Conservation (phyloP, 1,140 invertebrate species). For the Drepana arcuata region DNA sequence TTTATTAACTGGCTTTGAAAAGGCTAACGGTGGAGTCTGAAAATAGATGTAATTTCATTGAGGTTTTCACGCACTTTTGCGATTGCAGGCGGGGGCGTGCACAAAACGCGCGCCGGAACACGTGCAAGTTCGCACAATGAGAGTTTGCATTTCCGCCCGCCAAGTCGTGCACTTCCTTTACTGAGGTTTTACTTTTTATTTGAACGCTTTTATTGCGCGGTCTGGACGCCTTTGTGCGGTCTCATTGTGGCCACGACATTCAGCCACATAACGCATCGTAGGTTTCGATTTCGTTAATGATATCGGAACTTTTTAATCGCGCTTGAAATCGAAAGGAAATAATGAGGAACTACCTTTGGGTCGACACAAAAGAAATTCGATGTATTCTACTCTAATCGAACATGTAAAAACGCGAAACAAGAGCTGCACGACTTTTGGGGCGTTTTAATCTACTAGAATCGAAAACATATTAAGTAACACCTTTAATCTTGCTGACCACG, state of each 20-base stretch:
- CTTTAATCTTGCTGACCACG: conserved; percentile 39
- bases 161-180: conserved; percentile 70
- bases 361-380: conserved; percentile 24
- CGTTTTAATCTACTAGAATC: conserved; percentile 25
- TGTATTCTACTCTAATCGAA: no score
- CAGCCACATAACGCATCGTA: conserved; percentile 58
- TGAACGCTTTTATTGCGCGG: conserved; percentile 50
- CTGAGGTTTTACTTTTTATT: conserved; percentile 68
- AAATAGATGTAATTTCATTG: conserved; percentile 39
- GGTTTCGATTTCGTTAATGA: conserved; percentile 70
- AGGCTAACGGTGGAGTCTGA: conserved; percentile 28
- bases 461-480: conserved; percentile 40
- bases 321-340: conserved; percentile 62
- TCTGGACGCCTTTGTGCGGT: conserved; percentile 54
- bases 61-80: conserved; percentile 40
- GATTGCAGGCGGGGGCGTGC: conserved; percentile 38
- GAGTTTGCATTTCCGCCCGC: conserved; percentile 69
- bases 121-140: conserved; percentile 67
- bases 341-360: conserved; percentile 14
- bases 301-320: conserved; percentile 57
- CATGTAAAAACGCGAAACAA: conserved; percentile 6
- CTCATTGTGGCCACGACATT: conserved; percentile 57
- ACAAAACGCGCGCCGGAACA: conserved; percentile 66
- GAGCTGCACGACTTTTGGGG: conserved; percentile 3
- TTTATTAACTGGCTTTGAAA: no score